Evolutionary conservation across 2,888 invertebrate genomes (phyloP).

Genomic region (Plusia festucae): DNA sequence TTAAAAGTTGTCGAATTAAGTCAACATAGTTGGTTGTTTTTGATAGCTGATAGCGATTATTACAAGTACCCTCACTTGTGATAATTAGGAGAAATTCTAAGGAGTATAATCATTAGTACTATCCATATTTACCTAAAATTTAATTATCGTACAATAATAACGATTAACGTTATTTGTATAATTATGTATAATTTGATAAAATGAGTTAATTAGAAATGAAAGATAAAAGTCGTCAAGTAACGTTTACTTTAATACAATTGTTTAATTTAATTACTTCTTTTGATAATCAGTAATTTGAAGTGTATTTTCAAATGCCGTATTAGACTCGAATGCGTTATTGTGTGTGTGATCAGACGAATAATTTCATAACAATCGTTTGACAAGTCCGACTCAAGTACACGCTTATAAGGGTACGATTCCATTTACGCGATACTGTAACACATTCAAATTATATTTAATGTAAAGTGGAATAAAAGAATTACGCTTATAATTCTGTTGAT

Average conservation of each 20-base stretch:
- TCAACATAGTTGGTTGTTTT: neutral
- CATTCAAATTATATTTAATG: neutral
- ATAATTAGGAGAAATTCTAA: neutral
- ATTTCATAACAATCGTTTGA: slow-evolving; percentile 51
- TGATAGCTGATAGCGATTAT: neutral
- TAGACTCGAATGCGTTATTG: slow-evolving; percentile 24
- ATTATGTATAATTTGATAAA: neutral
- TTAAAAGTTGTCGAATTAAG: too few species aligned
- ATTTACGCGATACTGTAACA: slow-evolving; percentile 16
- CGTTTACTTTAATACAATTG: neutral
- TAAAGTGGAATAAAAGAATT: neutral
- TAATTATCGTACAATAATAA: neutral
- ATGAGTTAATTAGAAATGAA: neutral
- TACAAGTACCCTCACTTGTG: neutral
- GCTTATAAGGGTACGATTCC: slow-evolving; percentile 28
- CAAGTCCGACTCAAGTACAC: slow-evolving; percentile 25
- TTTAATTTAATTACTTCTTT: neutral
- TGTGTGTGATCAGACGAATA: slow-evolving; percentile 36
- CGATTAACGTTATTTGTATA: neutral
- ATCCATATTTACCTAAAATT: neutral
- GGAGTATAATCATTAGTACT: neutral
- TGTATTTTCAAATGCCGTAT: neutral
- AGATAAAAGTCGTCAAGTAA: neutral
- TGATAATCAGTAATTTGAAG: neutral
- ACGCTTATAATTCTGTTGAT: too few species aligned